Evolutionary conservation across 2,888 invertebrate species (phyloP), one percentile per base, ranked within the genome.

Genomic region (Callyntrura guangdongensis): DNA sequence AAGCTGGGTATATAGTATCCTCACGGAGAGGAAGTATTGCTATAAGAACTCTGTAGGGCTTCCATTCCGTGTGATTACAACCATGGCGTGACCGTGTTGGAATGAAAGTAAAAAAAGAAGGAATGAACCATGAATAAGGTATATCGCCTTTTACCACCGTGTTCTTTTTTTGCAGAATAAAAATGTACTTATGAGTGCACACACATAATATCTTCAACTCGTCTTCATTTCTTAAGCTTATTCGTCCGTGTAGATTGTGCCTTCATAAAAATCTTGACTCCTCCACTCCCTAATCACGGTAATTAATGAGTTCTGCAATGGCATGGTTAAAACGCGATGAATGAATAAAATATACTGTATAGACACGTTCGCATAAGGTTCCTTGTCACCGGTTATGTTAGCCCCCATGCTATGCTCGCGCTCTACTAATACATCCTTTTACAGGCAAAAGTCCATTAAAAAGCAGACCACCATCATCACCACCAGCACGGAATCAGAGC

Each of bases 261-360:
- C 25, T 22, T 87, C 79, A 79, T 79, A 79, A 79, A 77, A 89
- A 89, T 82, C 83, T 89, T 83, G 82, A 83, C 89, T 79, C 83
- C 83, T 83, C 49, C 89, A 89, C 89, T 83, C 89, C 83, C 83
- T 89, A 89, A 89, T 89, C 89, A 89, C 89, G 83, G 89, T 89
- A 89, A 89, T 89, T 89, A 89, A 89, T 89, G 89, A 89, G 89
- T 83, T 72, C 74, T 83, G 74, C 82, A 89, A 89, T 47, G 59
- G 59, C 82, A 79, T 27, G 79, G 56, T 79, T 56, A 59, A 59
- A 59, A 79, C n/a, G 79, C 25, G 79, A 56, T 25, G 9, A 79
- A 79, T 56, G 20, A 79, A 8, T 11, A 12, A 14, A 77, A 36
- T 36, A 36, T 36, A 36, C 36, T 36, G 36, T 36, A 36, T 36